A percentile compares a stretch with the other conserved stretches of the same genome.
Conservation (phyloP, 2,888 invertebrate genomes). For the Mythimna vitellina region DNA sequence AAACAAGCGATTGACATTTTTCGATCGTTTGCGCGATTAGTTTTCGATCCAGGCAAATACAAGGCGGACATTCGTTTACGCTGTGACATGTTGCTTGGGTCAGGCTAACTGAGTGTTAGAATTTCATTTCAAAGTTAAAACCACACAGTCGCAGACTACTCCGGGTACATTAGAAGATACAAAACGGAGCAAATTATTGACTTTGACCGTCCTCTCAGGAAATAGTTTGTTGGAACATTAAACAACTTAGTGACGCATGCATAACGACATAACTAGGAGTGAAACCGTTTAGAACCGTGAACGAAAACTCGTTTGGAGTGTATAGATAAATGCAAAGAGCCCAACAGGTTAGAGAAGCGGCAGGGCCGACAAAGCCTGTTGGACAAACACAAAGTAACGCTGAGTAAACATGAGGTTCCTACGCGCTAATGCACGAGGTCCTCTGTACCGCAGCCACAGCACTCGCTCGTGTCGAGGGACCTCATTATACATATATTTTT, state of each 20-base stretch:
- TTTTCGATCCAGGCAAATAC: slow-evolving; percentile 19
- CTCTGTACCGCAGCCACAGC: slow-evolving; percentile 66
- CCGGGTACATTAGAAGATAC: slow-evolving; percentile 60
- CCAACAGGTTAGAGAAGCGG: slow-evolving; percentile 78
- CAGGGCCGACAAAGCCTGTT: slow-evolving; percentile 78
- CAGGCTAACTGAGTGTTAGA: slow-evolving; percentile 66
- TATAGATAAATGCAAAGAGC: slow-evolving; percentile 70
- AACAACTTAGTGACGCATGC: slow-evolving; percentile 55
- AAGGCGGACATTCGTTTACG: slow-evolving; percentile 20
- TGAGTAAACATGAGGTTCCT: slow-evolving; percentile 80
- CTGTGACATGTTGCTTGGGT: slow-evolving; percentile 53
- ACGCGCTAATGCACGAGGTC: slow-evolving; percentile 82
- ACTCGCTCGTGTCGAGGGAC: slow-evolving; percentile 45
- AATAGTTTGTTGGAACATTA: slow-evolving; percentile 55
- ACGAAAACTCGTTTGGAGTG: slow-evolving; percentile 68
- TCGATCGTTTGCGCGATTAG: slow-evolving; percentile 27
- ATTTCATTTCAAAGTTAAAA: slow-evolving; percentile 69
- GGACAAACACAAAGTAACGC: slow-evolving; percentile 81
- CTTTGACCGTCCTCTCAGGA: slow-evolving; percentile 57
- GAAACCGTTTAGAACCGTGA: slow-evolving; percentile 51
- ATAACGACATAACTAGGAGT: slow-evolving; percentile 55
- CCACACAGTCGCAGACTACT: slow-evolving; percentile 60
- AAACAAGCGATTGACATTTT: slow-evolving; percentile 64
- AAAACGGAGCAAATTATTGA: slow-evolving; percentile 66
- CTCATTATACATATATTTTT: slow-evolving; percentile 63